Percentiles rank a stretch among this genome's conserved stretches.
phyloP scores from a whole-genome alignment of 2,113 vertebrate species.

The Sylvilagus bachmani region DNA sequence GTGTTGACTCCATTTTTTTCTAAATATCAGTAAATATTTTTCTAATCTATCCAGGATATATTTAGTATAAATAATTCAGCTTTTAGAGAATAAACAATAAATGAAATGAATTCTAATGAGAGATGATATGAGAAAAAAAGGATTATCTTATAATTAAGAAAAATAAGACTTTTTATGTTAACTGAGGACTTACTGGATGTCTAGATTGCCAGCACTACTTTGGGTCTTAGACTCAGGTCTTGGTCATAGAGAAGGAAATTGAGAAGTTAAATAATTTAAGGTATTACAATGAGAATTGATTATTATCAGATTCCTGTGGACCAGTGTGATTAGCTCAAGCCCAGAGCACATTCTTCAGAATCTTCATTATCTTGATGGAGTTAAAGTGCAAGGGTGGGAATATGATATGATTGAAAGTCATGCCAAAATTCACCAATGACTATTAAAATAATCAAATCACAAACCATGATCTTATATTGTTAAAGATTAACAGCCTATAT shows the following conservation, averaged over 20 bases:
- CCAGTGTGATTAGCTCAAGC: neutral
- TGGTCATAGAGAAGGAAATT: neutral
- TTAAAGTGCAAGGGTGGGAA: neutral
- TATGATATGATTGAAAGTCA: neutral
- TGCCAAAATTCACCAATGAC: neutral
- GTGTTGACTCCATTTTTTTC: neutral
- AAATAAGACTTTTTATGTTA: neutral
- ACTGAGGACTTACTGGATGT: neutral
- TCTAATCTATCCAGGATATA: neutral
- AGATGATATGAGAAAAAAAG: neutral
- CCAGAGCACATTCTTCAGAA: neutral
- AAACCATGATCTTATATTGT: neutral
- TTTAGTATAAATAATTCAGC: neutral
- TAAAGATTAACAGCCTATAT: neutral
- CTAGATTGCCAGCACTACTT: neutral
- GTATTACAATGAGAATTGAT: neutral
- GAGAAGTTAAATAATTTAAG: neutral
- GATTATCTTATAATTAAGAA: neutral
- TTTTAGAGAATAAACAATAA: neutral
- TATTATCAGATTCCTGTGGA: neutral
- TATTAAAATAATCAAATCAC: neutral
- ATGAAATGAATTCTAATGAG: neutral
- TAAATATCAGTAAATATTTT: neutral
- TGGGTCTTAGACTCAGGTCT: neutral
- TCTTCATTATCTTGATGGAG: neutral